phyloP scores from a whole-genome alignment of 2,797 vertebrate species.

The Argentina silus region DNA sequence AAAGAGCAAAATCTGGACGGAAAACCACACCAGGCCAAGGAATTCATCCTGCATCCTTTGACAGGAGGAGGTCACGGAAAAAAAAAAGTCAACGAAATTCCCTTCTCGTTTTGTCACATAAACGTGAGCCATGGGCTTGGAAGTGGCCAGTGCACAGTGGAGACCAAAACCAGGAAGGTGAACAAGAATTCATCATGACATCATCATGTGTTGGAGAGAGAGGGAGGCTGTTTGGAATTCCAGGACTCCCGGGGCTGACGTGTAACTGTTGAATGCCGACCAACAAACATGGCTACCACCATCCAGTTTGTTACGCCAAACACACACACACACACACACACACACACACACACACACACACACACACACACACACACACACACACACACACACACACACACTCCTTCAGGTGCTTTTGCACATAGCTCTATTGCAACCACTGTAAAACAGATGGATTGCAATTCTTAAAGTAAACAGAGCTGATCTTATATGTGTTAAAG shows the following conservation, averaged over 20 bases:
- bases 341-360: constrained; percentile 34
- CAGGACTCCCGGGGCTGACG: constrained; percentile 29
- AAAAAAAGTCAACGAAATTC: constrained; percentile 39
- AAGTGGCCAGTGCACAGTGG: constrained; percentile 41
- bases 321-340: constrained; percentile 25
- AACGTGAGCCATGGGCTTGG: constrained; percentile 35
- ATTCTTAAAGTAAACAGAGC: constrained; percentile 15
- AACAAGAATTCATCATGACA: constrained; percentile 46
- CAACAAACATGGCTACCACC: no score
- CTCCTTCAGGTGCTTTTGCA: neutral
- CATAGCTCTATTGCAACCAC: no score
- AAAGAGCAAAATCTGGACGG: constrained; percentile 20
- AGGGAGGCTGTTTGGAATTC: constrained; percentile 44
- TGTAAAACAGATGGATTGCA: constrained; percentile 11
- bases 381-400: constrained; percentile 37
- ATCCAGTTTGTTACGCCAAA: neutral
- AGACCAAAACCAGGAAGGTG: constrained; percentile 33
- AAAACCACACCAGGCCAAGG: constrained; percentile 23
- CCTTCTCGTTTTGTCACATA: constrained; percentile 25
- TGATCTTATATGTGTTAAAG: constrained; percentile 6
- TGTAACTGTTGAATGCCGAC: constrained; percentile 28
- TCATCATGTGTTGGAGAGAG: constrained; percentile 52
- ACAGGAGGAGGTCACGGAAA: neutral
- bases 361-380: constrained; percentile 26
- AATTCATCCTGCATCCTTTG: constrained; percentile 16